Conservation (phyloP, 2,797 vertebrate genomes). For the Pelodytes ibericus region DNA sequence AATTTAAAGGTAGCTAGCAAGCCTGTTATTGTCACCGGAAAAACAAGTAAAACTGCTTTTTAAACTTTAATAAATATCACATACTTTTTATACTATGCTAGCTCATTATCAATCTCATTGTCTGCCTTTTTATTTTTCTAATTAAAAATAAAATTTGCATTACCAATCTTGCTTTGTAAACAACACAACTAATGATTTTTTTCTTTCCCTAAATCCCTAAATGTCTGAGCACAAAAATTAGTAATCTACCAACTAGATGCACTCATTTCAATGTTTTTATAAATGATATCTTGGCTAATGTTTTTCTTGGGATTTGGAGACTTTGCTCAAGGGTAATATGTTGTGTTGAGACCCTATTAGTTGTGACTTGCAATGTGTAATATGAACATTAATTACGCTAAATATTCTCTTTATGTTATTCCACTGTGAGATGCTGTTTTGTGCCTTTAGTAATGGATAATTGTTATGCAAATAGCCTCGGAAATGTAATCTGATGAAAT, state of each 20-base stretch:
- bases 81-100: not conserved
- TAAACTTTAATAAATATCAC: not conserved
- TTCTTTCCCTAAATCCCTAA: slow-evolving; percentile 14
- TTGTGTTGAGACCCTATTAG: slow-evolving; percentile 37
- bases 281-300: slow-evolving; percentile 23
- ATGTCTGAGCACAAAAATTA: not conserved
- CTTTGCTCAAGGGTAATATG: slow-evolving; percentile 33
- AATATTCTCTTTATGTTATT: slow-evolving; percentile 33
- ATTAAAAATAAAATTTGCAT: slow-evolving; percentile 39
- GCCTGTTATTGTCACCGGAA: too few relatives aligned
- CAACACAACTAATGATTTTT: slow-evolving; percentile 12
- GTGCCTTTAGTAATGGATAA: slow-evolving; percentile 20
- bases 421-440: slow-evolving; percentile 36
- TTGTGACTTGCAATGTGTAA: slow-evolving; percentile 25
- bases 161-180: slow-evolving; percentile 18
- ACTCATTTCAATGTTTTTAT: slow-evolving; percentile 4
- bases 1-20: too few relatives aligned
- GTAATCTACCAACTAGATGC: slow-evolving; percentile 9
- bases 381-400: slow-evolving; percentile 50
- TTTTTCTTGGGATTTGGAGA: slow-evolving; percentile 32
- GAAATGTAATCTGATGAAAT: slow-evolving; percentile 12
- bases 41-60: too few relatives aligned
- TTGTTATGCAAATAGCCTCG: slow-evolving; percentile 24
- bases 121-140: slow-evolving; percentile 17
- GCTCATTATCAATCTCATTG: slow-evolving; percentile 23